Base-by-base conservation (phyloP, 2,888 invertebrate species). In the Deilephila elpenor region DNA sequence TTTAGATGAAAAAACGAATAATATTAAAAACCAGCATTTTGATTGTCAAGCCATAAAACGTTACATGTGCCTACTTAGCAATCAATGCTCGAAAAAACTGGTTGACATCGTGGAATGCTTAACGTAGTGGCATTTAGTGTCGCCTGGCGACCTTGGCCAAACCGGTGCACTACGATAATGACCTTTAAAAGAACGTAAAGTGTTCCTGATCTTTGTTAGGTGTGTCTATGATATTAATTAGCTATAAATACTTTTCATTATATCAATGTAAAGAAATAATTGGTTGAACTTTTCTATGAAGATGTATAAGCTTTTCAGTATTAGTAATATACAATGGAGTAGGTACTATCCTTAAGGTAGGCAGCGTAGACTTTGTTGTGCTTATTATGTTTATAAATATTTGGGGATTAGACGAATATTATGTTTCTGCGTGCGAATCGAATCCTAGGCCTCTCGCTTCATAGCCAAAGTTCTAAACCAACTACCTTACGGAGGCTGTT, bases 81-180 rank as follows among this genome's bases (percentile, higher is more conserved):
- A 51, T 67, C 51, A 51, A 67, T 51, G 44, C 67, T 59, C 71
- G 62, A 74, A 60, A 71, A 74, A 79, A 78, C 76, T 72, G 73
- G 76, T 79, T 78, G 51, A 59, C 74, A 60, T 74, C 77, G 75
- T 77, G 79, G 83, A 84, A 86, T 86, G 83, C 78, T 77, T 77
- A 82, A 75, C 75, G 77, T 78, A 79, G 82, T 84, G 81, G 75
- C 78, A 85, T 84, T 83, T 79, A 83, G 77, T 76, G 81, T 56
- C 80, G 88, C 87, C 93, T 76, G 81, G 53, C 80, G 88, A 87
- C 93, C 93, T 93, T 92, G 80, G 78, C 75, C 76, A 76, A 84
- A 85, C 83, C 80, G 76, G 83, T 78, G 76, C 77, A 77, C 75
- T 78, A 76, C 79, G 85, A 84, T 89, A 86, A 84, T 86, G 86